phyloP scores from a whole-genome alignment of 2,888 invertebrate species.

The Scotopteryx bipunctaria region DNA sequence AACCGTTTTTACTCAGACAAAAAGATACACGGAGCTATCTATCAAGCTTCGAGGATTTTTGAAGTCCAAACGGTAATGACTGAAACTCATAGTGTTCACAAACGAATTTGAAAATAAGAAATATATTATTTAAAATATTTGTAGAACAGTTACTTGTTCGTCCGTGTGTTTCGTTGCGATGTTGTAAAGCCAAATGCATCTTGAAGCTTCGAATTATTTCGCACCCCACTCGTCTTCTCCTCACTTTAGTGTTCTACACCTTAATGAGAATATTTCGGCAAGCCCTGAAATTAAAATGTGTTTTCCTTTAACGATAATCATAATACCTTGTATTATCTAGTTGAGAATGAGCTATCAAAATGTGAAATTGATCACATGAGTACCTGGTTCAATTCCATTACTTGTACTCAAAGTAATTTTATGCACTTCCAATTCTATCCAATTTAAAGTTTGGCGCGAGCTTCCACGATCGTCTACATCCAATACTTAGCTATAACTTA shows the following conservation, averaged over 20 bases:
- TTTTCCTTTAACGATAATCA: neutral
- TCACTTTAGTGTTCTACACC: neutral
- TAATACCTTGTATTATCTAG: too few species aligned
- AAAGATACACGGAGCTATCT: too few species aligned
- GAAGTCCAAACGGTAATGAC: too few species aligned
- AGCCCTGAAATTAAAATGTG: neutral
- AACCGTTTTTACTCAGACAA: too few species aligned
- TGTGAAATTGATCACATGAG: neutral
- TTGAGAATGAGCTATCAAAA: too few species aligned
- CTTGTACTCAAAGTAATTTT: slow-evolving; percentile 32
- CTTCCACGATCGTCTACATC: slow-evolving; percentile 27
- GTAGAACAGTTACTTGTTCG: neutral
- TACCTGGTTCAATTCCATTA: slow-evolving; percentile 1
- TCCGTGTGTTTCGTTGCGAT: slow-evolving; percentile 15
- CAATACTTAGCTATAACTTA: slow-evolving; percentile 13
- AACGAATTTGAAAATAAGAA: too few species aligned
- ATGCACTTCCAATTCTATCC: slow-evolving; percentile 44
- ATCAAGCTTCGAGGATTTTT: too few species aligned
- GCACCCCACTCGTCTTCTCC: slow-evolving; percentile 5
- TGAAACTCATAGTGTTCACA: too few species aligned
- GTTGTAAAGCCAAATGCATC: slow-evolving; percentile 19
- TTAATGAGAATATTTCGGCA: neutral
- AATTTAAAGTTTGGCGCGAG: slow-evolving; percentile 50
- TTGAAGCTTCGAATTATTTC: slow-evolving; percentile 7
- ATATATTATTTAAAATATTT: too few species aligned